Evolutionary conservation across 2,888 invertebrate species (phyloP), one percentile per base, ranked within the genome.

Genomic region (Diloba caeruleocephala): DNA sequence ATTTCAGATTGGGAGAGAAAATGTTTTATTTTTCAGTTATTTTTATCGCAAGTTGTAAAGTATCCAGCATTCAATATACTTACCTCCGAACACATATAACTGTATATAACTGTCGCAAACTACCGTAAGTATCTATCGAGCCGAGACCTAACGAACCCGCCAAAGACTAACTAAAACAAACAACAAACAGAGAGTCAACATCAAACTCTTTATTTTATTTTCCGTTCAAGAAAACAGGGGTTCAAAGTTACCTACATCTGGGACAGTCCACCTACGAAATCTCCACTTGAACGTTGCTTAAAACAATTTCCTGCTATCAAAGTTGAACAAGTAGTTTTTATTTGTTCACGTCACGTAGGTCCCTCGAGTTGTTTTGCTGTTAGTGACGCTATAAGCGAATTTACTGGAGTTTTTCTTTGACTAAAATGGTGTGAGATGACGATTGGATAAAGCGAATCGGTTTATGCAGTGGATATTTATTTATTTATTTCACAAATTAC

Each of bases 291-390:
- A 77, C 82, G 80, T 82, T 76, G 58, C 85, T 86, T 87, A 85
- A 88, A 87, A 87, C 88, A 88, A 88, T 88, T 88, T 85, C 82
- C 83, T 77, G 74, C 84, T 82, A 86, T 87, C 85, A 87, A 85
- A 88, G 83, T 86, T 85, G 81, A 80, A 76, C 78, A 67, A 74
- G 79, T 79, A 83, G 85, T 87, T 87, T 85, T 86, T 87, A 85
- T 85, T 85, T 86, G 84, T 87, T 85, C 85, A 73, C 74, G 77
- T 83, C 87, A 87, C 87, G 87, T 87, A 71, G 70, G 79, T 84
- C 88, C 82, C 87, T 50, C 31, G 87, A 83, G 88, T 80, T 87
- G 86, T 87, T 70, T 84, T 84, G 83, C 83, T 83, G 80, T 82
- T 84, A 87, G 84, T 82, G 79, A 82, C 78, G 81, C 84, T 85